Conservation (phyloP, 2,113 vertebrate species). For the Brachyistius frenatus region DNA sequence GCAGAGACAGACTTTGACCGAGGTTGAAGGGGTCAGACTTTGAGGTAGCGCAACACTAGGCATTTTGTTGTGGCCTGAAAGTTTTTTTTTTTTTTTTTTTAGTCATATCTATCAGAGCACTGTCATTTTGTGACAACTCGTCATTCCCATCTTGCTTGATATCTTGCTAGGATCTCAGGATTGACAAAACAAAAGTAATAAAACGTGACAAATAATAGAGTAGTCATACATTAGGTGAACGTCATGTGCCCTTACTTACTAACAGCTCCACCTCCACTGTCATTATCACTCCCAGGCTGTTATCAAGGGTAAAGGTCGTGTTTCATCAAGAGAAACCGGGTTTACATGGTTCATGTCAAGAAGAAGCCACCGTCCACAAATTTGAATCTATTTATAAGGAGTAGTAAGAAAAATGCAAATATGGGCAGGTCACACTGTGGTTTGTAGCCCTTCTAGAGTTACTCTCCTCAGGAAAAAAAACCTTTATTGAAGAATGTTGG, state of each 20-base stretch:
- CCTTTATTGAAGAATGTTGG: constrained; percentile 27
- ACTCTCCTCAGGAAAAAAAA: constrained; percentile 42
- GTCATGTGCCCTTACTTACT: not conserved
- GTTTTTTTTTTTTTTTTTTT: not conserved
- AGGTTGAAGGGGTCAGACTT: constrained; percentile 11
- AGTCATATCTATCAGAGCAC: not conserved
- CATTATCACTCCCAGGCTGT: not conserved
- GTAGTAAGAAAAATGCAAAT: constrained; percentile 13
- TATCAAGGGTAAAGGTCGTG: not conserved
- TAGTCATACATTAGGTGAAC: too few relatives aligned
- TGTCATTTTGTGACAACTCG: not conserved
- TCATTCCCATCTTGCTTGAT: not conserved
- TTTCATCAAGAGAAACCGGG: not conserved
- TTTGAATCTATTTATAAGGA: not conserved
- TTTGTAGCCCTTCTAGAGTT: constrained; percentile 40
- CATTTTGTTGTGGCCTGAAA: not conserved
- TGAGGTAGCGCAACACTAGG: not conserved
- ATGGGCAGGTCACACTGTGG: constrained; percentile 1
- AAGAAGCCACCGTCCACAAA: not conserved
- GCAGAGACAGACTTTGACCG: constrained; percentile 7
- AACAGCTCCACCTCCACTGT: constrained; percentile 7
- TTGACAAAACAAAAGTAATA: not conserved
- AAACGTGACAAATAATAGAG: too few relatives aligned
- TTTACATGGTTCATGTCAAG: not conserved
- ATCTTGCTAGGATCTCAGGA: not conserved